These are phyloP conservation scores for Callyntrura sp. DNA, from an alignment of 2,888 invertebrate species.

Conservation along the genomic window DNA sequence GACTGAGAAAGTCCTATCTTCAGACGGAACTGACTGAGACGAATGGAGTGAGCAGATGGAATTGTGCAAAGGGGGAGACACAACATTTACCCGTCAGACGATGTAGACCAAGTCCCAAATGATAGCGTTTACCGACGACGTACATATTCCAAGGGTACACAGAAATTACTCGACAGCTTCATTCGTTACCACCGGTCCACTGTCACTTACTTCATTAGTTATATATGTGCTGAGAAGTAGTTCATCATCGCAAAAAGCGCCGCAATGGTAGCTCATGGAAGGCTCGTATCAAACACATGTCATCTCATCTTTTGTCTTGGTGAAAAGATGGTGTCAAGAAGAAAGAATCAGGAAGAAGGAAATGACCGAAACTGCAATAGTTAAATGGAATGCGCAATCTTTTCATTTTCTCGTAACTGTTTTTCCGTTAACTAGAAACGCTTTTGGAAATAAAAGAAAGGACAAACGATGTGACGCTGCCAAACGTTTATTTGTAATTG, in stretches of 20 bases:
- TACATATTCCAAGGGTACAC: not conserved
- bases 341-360: not conserved
- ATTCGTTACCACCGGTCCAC: slow-evolving; percentile 36
- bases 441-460: too few relatives aligned
- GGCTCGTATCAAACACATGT: not conserved
- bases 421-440: too few relatives aligned
- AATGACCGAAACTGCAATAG: too few relatives aligned
- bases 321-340: not conserved
- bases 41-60: slow-evolving; percentile 45
- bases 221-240: slow-evolving; percentile 47
- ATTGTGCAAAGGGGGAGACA: slow-evolving; percentile 5
- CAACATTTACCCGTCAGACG: not conserved
- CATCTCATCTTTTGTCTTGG: not conserved
- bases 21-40: slow-evolving; percentile 52
- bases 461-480: too few relatives aligned
- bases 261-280: not conserved
- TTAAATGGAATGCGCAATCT: too few relatives aligned
- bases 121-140: not conserved
- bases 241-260: slow-evolving; percentile 30
- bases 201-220: slow-evolving; percentile 70
- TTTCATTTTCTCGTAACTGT: too few relatives aligned
- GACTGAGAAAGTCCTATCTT: not conserved
- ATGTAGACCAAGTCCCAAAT: slow-evolving; percentile 27
- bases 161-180: not conserved
- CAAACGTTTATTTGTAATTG: too few relatives aligned